Base-by-base conservation (phyloP, 2,888 invertebrate species). In the Sympetrum striolatum region DNA sequence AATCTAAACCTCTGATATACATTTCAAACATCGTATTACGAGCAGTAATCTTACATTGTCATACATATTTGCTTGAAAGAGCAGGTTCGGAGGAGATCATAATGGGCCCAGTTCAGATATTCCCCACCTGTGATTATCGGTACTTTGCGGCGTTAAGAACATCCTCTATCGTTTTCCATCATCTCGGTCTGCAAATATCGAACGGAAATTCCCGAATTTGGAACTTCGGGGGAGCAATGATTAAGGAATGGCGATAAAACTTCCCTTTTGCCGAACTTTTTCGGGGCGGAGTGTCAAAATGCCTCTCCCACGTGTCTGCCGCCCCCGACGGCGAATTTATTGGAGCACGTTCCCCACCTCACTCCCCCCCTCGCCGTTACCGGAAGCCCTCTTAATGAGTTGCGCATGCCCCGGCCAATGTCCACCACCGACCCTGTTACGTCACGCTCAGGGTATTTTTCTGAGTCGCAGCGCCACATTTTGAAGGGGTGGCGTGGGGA, bases 311-410 rank as follows among this genome's bases (percentile, higher is more conserved):
- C 73, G 73, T 31, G 73, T 73, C 73, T 73, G 31, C 73, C 73
- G 31, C 73, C 73, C 73, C 31, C 73, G 25, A 73, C 12, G 73
- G 31, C 1, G 25, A 73, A 73, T 73, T 73, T 73, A 73, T 73
- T 73, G 73, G 73, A 73, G 73, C 73, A 73, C 73, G 73, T 73
- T 73, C 73, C 73, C 73, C 25, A 8, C 31, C 31, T 31, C 73
- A 73, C 25, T n/a, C n/a, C 73, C 73, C 31, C 73, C 1, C 73
- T 31, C 25, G 8, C 73, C 73, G 8, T 73, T 31, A 86, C 86
- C 86, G 86, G 86, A 86, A 86, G 86, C 60, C n/a, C 60, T n/a
- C 53, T 64, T 86, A 86, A 86, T 86, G 86, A 86, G 86, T 86
- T 86, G 86, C 86, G 86, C 86, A 86, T 86, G 86, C 86, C 60